Conservation (phyloP, 2,113 vertebrate species). For the Cacatua alba region DNA sequence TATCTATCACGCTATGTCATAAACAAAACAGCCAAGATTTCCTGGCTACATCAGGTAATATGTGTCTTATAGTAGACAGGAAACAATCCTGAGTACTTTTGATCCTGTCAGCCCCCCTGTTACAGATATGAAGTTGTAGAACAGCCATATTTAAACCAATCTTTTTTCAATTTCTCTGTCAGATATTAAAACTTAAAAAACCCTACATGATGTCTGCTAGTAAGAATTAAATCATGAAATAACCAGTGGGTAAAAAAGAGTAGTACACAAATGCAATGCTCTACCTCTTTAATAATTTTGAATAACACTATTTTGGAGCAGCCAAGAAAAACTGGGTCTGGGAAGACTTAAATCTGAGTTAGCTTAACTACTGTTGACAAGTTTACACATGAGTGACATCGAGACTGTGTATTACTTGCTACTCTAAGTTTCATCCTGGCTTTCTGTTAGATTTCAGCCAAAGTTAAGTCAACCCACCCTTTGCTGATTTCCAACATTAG, state of each 20-base stretch:
- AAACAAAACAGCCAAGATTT: background rate
- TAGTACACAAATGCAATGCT: background rate
- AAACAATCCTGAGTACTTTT: background rate
- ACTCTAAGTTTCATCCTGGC: conserved; percentile 69
- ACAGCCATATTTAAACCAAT: background rate
- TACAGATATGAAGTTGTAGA: background rate
- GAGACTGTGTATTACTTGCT: conserved; percentile 69
- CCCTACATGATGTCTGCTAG: background rate
- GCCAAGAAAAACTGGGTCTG: conserved; percentile 50
- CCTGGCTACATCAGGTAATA: background rate
- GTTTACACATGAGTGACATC: conserved; percentile 69
- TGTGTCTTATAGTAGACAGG: background rate
- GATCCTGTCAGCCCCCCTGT: background rate
- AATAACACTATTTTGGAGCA: background rate
- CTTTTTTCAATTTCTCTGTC: background rate
- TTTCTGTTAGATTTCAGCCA: conserved; percentile 77
- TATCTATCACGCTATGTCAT: background rate
- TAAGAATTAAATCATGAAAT: background rate
- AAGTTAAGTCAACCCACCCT: conserved; percentile 86
- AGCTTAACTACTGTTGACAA: conserved; percentile 76
- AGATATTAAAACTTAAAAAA: background rate
- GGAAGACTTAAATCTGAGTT: conserved; percentile 72
- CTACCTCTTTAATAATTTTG: background rate
- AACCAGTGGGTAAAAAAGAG: background rate
- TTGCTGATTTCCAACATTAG: conserved; percentile 86